These are phyloP conservation scores for Brenthis daphne DNA, from an alignment of 2,888 invertebrate genomes.

Conservation along the genomic window DNA sequence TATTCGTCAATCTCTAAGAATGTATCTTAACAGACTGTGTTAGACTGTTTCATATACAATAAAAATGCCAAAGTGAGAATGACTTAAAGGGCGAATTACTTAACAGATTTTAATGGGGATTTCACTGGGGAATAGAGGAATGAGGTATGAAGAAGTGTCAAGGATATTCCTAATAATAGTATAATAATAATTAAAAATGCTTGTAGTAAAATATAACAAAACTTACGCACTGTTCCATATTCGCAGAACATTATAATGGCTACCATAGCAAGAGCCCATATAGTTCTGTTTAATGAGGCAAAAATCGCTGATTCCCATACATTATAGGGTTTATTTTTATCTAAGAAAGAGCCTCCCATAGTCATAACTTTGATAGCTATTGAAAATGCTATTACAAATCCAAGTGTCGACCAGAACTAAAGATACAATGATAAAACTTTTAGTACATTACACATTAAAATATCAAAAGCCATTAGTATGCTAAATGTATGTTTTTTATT, in stretches of 20 bases:
- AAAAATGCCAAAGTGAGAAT: no score
- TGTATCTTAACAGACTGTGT: no score
- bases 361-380: neutral
- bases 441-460: no score
- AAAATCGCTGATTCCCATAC: slow-evolving; percentile 37
- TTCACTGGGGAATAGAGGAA: no score
- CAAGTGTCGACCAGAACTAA: slow-evolving; percentile 19
- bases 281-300: slow-evolving; percentile 40
- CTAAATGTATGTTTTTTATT: neutral
- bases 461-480: no score
- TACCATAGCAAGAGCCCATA: slow-evolving; percentile 44
- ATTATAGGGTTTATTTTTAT: slow-evolving; percentile 34
- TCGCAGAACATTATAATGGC: slow-evolving; percentile 46
- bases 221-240: slow-evolving; percentile 53
- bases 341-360: slow-evolving; percentile 19
- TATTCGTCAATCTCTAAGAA: no score
- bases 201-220: neutral
- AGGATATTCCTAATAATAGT: no score
- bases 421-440: neutral
- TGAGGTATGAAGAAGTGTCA: no score
- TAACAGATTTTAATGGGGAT: no score
- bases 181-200: neutral
- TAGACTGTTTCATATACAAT: no score
- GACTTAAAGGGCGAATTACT: no score
- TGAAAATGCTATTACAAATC: neutral